These are phyloP conservation scores for Austrofundulus limnaeus DNA, from an alignment of 2,113 vertebrate species.

Conservation along the genomic window DNA sequence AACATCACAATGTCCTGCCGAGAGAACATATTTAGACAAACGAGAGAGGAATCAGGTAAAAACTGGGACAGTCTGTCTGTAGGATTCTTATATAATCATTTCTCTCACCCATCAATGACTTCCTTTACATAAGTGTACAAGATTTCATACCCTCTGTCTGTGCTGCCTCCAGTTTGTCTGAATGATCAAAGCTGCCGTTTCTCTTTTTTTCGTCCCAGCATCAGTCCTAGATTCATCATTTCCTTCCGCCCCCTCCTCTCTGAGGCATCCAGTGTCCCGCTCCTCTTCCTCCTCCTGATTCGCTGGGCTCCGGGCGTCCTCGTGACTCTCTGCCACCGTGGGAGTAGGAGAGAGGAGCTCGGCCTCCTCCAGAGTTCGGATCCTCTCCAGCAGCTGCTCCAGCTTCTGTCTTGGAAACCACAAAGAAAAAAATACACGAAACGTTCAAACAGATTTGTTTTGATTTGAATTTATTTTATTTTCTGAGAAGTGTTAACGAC, in stretches of 20 bases:
- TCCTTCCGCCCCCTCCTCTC: neutral
- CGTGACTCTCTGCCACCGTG: neutral
- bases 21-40: constrained; percentile 1
- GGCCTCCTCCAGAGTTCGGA: constrained; percentile 48
- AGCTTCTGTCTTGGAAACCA: constrained; percentile 60
- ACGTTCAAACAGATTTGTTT: neutral
- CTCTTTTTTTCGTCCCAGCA: constrained; percentile 19
- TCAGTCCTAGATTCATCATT: neutral
- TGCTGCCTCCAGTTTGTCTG: constrained; percentile 81
- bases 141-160: constrained; percentile 74
- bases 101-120: constrained; percentile 4
- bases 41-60: neutral
- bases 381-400: constrained; percentile 40
- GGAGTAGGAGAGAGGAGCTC: constrained; percentile 13
- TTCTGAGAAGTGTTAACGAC: neutral
- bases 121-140: constrained; percentile 2
- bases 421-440: neutral
- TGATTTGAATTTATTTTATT: neutral
- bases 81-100: constrained; percentile 14
- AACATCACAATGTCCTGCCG: constrained; percentile 77
- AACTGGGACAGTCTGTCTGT: constrained; percentile 7
- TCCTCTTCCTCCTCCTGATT: constrained; percentile 18
- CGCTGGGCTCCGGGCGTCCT: constrained; percentile 1
- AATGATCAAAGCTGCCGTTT: constrained; percentile 77
- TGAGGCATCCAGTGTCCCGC: neutral